Evolutionary conservation across 2,888 invertebrate genomes (phyloP).

Genomic region (Pherbina coryleti): DNA sequence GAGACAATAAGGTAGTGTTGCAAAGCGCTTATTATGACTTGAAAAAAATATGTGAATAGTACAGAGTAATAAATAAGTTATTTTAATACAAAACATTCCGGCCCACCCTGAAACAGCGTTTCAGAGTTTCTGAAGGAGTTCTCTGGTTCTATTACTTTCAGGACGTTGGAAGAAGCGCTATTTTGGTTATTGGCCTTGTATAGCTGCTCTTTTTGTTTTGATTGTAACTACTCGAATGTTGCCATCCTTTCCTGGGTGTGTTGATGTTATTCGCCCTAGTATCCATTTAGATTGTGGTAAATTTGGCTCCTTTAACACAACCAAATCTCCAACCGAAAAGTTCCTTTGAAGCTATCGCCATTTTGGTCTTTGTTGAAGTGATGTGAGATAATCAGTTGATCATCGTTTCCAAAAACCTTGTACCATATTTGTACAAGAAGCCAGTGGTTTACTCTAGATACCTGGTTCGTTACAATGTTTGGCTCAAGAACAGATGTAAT

Average conservation of each 20-base stretch:
- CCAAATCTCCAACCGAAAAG: neutral
- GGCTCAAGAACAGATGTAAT: slow-evolving; percentile 37
- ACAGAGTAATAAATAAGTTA: too few relatives aligned
- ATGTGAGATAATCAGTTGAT: slow-evolving; percentile 31
- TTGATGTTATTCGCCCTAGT: slow-evolving; percentile 35
- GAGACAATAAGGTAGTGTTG: too few relatives aligned
- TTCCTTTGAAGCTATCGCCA: slow-evolving; percentile 10
- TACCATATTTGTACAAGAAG: slow-evolving; percentile 35
- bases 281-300: slow-evolving; percentile 37
- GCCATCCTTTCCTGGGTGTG: slow-evolving; percentile 43
- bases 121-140: neutral
- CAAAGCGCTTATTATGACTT: too few relatives aligned
- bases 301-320: slow-evolving; percentile 27
- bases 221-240: slow-evolving; percentile 32
- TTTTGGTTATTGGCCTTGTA: neutral
- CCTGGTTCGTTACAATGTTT: neutral
- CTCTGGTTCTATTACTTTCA: neutral
- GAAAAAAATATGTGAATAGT: too few relatives aligned
- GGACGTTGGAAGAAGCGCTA: neutral
- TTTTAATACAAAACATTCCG: too few relatives aligned
- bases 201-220: neutral
- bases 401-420: slow-evolving; percentile 47
- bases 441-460: neutral
- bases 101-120: slow-evolving; percentile 1
- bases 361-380: slow-evolving; percentile 33